These are phyloP conservation scores for Drosophila peninsularis DNA, from an alignment of 2,888 invertebrate species.

Conservation along the genomic window DNA sequence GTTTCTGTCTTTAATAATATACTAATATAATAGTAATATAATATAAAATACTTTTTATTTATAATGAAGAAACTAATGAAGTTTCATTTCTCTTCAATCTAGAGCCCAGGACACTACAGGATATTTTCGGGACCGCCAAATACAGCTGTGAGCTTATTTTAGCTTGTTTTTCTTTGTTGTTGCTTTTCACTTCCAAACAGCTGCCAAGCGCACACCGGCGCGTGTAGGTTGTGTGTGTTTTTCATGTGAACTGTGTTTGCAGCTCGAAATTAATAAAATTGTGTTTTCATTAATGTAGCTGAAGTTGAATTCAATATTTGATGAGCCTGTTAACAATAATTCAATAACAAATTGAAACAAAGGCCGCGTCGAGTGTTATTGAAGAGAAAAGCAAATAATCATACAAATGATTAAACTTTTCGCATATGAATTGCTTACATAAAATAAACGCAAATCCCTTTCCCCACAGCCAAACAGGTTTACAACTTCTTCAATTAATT, in stretches of 20 bases:
- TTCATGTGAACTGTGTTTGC: conserved; percentile 17
- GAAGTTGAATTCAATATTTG: conserved; percentile 29
- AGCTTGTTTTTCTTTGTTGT: conserved; percentile 6
- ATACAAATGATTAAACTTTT: conserved; percentile 6
- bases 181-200: conserved; percentile 36
- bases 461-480: conserved; percentile 1
- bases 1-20: no score
- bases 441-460: conserved; percentile 11
- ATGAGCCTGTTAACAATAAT: conserved; percentile 9
- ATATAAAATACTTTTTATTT: no score
- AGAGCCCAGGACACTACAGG: no score
- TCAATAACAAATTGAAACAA: conserved; percentile 4
- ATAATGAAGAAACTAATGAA: no score
- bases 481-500: conserved; percentile 57
- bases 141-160: background rate
- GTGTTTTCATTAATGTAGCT: conserved; percentile 6
- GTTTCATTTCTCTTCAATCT: no score
- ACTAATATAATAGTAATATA: no score
- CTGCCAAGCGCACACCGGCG: conserved; percentile 66
- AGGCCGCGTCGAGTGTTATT: background rate
- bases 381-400: background rate
- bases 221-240: conserved; percentile 2
- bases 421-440: conserved; percentile 1
- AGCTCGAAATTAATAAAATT: conserved; percentile 38
- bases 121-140: background rate